Percentiles rank a stretch among this genome's conserved stretches.
These are phyloP conservation scores for Zophobas atratus DNA, from an alignment of 1,140 invertebrate species.

Conservation along the genomic window DNA sequence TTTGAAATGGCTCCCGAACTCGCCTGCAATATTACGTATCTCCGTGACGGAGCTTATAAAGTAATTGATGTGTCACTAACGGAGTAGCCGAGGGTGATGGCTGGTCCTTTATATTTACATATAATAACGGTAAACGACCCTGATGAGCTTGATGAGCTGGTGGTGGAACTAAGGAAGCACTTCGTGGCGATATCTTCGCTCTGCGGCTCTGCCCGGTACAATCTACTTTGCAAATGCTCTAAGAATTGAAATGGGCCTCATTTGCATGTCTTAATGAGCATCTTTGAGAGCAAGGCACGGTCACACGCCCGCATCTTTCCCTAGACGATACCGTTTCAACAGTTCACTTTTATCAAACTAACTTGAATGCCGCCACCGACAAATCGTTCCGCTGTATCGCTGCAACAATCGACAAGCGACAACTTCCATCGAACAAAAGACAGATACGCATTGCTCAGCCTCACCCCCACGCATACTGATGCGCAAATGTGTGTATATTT, in stretches of 20 bases:
- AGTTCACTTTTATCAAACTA: slow-evolving; percentile 60
- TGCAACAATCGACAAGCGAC: slow-evolving; percentile 19
- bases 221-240: slow-evolving; percentile 61
- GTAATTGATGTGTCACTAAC: slow-evolving; percentile 36
- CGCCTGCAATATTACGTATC: slow-evolving; percentile 31
- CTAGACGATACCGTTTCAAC: slow-evolving; percentile 58
- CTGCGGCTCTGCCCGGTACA: slow-evolving; percentile 50
- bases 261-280: slow-evolving; percentile 66
- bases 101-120: slow-evolving; percentile 47
- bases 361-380: slow-evolving; percentile 56
- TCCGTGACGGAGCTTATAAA: slow-evolving; percentile 29
- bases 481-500: no score
- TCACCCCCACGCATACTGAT: no score
- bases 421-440: background rate
- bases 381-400: slow-evolving; percentile 49
- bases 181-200: slow-evolving; percentile 45
- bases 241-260: slow-evolving; percentile 64
- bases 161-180: slow-evolving; percentile 36
- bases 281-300: slow-evolving; percentile 58
- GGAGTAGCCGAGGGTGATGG: slow-evolving; percentile 39
- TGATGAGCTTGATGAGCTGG: slow-evolving; percentile 45
- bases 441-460: background rate
- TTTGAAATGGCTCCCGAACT: slow-evolving; percentile 9
- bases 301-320: slow-evolving; percentile 52
- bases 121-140: slow-evolving; percentile 39